These are phyloP conservation scores for Kryptopterus vitreolus DNA, from an alignment of 2,797 vertebrate genomes.

Conservation along the genomic window DNA sequence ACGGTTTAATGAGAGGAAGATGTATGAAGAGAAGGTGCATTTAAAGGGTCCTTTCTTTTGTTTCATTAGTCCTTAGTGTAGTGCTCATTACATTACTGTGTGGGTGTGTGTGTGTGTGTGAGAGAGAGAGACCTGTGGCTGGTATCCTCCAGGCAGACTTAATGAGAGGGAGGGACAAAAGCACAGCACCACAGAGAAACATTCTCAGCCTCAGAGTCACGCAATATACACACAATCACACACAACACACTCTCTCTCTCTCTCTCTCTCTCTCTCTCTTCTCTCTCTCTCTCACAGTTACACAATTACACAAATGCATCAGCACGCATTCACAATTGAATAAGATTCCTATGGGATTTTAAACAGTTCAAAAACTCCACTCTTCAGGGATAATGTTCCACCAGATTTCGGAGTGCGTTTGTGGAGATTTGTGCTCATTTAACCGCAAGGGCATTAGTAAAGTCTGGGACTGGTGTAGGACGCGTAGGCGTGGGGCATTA, in stretches of 20 bases:
- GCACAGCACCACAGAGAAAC: conserved; percentile 67
- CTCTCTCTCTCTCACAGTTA: conserved; percentile 65
- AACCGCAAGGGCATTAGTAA: no score
- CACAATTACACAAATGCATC: conserved; percentile 19
- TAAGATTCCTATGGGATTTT: no score
- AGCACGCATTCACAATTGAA: neutral
- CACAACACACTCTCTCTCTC: conserved; percentile 54
- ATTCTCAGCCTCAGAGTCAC: conserved; percentile 69
- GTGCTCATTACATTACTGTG: conserved; percentile 24
- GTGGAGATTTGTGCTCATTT: no score
- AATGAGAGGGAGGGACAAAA: conserved; percentile 64
- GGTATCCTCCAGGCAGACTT: conserved; percentile 63
- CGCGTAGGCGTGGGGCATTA: no score
- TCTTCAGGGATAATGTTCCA: no score
- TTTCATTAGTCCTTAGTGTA: conserved; percentile 37
- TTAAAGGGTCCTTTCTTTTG: neutral
- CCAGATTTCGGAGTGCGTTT: no score
- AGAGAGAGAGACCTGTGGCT: conserved; percentile 54
- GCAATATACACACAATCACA: conserved; percentile 63
- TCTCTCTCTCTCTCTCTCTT: no score
- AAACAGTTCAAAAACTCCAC: no score
- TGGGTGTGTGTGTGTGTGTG: conserved; percentile 16
- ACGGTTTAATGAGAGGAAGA: conserved; percentile 15
- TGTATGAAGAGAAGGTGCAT: neutral
- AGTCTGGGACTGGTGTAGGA: no score